phyloP scores from a whole-genome alignment of 2,797 vertebrate genomes.

The Rousettus madagascariensis region DNA sequence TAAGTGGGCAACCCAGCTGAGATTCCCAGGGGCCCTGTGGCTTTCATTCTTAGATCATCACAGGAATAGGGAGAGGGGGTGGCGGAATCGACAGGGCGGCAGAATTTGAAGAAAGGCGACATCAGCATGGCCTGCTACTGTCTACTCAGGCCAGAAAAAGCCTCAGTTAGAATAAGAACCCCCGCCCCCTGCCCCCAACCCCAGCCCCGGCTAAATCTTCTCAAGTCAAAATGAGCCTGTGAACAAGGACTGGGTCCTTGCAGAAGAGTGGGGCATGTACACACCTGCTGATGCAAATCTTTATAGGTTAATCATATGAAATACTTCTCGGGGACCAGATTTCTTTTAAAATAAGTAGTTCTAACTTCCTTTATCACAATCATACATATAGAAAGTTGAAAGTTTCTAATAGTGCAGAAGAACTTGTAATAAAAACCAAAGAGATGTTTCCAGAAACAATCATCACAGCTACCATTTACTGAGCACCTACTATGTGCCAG shows the following conservation, averaged over 20 bases:
- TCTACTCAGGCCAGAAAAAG: not conserved
- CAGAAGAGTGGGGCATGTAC: not conserved
- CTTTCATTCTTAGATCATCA: not conserved
- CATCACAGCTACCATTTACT: not conserved
- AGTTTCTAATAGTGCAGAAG: not conserved
- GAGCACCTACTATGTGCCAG: not conserved
- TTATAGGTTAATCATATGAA: not conserved
- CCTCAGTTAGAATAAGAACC: not conserved
- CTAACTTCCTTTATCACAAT: not conserved
- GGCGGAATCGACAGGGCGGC: too few relatives aligned
- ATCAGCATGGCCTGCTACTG: not conserved
- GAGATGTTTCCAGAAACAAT: conserved; percentile 1
- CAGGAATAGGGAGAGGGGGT: not conserved
- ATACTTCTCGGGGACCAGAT: not conserved
- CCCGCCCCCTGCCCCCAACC: too few relatives aligned
- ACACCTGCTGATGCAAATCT: not conserved
- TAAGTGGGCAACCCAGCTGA: not conserved
- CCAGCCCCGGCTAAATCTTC: not conserved
- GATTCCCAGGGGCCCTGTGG: not conserved
- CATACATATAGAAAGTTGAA: not conserved
- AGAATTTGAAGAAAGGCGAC: not conserved
- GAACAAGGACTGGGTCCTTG: not conserved
- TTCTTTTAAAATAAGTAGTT: not conserved
- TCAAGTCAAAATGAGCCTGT: not conserved
- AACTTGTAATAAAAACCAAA: not conserved